phyloP scores from a whole-genome alignment of 1,140 invertebrate species.

The Drosophila ohnishii region DNA sequence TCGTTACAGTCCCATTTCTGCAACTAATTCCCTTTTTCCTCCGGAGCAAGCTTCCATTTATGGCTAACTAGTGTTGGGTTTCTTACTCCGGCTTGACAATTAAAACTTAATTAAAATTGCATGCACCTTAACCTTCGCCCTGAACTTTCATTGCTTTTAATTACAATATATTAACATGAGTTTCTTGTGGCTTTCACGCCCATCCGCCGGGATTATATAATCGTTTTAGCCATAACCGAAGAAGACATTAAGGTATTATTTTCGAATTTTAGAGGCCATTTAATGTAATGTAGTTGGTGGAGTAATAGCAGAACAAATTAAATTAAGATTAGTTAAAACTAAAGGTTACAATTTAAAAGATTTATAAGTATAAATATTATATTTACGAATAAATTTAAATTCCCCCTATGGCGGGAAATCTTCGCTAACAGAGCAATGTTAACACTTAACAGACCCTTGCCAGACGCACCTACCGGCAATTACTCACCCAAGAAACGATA shows the following conservation, averaged over 20 bases:
- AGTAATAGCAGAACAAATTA: no score
- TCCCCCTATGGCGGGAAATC: conserved; percentile 1
- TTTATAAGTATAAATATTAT: neutral
- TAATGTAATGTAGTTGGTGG: neutral
- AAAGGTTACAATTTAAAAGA: neutral
- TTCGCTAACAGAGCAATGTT: conserved; percentile 1
- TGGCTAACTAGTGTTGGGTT: conserved; percentile 20
- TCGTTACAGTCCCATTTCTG: neutral
- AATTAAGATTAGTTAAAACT: neutral
- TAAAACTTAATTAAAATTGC: conserved; percentile 56
- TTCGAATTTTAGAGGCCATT: neutral
- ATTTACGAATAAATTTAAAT: neutral
- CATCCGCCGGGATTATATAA: conserved; percentile 29
- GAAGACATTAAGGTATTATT: conserved; percentile 40
- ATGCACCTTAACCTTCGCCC: conserved; percentile 54
- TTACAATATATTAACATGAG: conserved; percentile 47
- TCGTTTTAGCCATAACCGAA: conserved; percentile 26
- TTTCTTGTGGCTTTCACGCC: conserved; percentile 29
- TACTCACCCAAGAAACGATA: neutral
- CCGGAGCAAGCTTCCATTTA: conserved; percentile 1
- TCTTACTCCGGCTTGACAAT: conserved; percentile 23
- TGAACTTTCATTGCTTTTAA: conserved; percentile 51
- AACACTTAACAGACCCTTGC: neutral
- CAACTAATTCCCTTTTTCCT: conserved; percentile 6
- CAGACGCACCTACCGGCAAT: neutral